These are phyloP conservation scores for Apodemus agrarius DNA, from an alignment of 2,797 vertebrate genomes.

Conservation along the genomic window DNA sequence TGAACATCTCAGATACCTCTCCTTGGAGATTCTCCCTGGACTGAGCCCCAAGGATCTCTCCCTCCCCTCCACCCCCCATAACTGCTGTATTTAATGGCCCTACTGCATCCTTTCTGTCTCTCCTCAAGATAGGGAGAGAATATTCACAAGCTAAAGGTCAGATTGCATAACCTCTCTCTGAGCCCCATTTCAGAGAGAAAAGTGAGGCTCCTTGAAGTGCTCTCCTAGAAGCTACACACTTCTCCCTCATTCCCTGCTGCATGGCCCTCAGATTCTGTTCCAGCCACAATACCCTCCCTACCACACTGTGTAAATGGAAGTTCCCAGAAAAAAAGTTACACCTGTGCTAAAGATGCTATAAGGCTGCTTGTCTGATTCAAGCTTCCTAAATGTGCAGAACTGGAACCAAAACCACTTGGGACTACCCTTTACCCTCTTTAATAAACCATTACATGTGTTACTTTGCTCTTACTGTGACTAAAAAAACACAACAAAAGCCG, in stretches of 20 bases:
- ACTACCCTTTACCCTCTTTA: background rate
- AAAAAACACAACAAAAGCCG: background rate
- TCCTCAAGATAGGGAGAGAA: background rate
- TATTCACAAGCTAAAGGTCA: background rate
- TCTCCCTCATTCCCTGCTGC: background rate
- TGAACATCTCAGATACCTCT: background rate
- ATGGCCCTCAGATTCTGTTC: background rate
- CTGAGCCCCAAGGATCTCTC: background rate
- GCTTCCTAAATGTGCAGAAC: background rate
- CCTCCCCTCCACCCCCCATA: too few species aligned
- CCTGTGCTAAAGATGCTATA: background rate
- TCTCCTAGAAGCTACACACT: background rate
- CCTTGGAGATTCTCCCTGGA: background rate
- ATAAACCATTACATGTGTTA: background rate
- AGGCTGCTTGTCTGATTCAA: background rate
- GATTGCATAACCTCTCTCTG: background rate
- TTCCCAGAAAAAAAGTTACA: background rate
- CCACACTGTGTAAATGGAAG: background rate
- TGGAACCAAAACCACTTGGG: background rate
- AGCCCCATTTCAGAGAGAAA: constrained; percentile 1
- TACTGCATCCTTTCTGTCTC: background rate
- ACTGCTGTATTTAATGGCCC: background rate
- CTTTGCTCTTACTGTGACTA: background rate
- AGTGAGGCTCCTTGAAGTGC: background rate
- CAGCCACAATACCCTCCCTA: background rate